A percentile compares a stretch with the other conserved stretches of the same genome.
These are phyloP conservation scores for Megaleporinus macrocephalus DNA, from an alignment of 2,113 vertebrate genomes.

Conservation along the genomic window DNA sequence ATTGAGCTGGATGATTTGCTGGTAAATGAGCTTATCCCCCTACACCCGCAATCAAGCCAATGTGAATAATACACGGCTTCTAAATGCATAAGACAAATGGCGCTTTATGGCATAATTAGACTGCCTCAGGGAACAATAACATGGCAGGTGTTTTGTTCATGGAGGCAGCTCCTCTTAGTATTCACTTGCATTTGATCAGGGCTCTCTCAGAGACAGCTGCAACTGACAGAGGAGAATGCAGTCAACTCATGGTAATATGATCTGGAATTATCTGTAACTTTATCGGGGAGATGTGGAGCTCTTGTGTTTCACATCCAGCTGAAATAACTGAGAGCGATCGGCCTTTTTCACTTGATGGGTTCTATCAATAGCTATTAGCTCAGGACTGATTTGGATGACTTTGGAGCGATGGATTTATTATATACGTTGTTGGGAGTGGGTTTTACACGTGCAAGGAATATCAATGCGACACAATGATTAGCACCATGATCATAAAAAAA, in stretches of 20 bases:
- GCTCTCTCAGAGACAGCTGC: background rate
- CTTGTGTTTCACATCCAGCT: constrained; percentile 9
- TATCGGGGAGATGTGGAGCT: background rate
- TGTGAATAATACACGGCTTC: constrained; percentile 50
- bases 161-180: constrained; percentile 36
- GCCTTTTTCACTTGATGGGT: background rate
- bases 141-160: constrained; percentile 53
- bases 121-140: constrained; percentile 47
- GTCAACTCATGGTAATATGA: constrained; percentile 14
- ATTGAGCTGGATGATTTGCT: background rate
- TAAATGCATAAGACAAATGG: constrained; percentile 55
- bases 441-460: no score
- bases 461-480: no score
- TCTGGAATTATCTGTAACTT: constrained; percentile 35
- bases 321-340: background rate
- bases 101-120: constrained; percentile 34
- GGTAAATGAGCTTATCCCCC: background rate
- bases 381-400: background rate
- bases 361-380: background rate
- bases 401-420: no score
- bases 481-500: no score
- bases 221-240: constrained; percentile 4
- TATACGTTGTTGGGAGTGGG: no score
- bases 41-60: constrained; percentile 34
- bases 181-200: constrained; percentile 34